phyloP scores from a whole-genome alignment of 2,797 vertebrate species.

The Propithecus deckenii region DNA sequence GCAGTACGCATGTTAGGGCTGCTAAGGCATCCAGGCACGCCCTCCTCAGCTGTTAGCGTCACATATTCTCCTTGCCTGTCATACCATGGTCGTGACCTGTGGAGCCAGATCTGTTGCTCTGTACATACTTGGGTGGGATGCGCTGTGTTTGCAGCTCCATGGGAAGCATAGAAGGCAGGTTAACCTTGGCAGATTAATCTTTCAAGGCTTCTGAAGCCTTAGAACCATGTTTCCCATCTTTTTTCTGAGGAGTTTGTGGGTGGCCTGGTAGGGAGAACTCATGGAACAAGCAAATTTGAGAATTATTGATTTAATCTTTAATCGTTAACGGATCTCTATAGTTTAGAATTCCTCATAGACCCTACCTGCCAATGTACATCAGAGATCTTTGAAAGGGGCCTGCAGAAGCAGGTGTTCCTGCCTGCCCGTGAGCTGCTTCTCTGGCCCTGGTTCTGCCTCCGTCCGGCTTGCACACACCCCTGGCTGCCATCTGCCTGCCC shows the following conservation, averaged over 20 bases:
- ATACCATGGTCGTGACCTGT: fast-evolving
- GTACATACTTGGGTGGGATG: not conserved
- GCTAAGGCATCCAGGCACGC: fast-evolving
- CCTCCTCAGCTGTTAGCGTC: not conserved
- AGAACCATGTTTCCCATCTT: not conserved
- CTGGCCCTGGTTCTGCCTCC: not conserved
- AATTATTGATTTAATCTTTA: not conserved
- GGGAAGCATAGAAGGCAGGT: not conserved
- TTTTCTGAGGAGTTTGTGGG: not conserved
- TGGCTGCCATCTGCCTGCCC: not conserved
- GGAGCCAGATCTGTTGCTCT: too few relatives aligned
- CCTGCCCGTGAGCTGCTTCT: not conserved
- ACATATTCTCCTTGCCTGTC: not conserved
- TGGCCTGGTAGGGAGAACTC: not conserved
- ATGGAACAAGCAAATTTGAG: not conserved
- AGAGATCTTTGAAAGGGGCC: not conserved
- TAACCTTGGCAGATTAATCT: too few relatives aligned
- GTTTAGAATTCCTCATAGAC: not conserved
- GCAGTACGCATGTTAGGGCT: fast-evolving
- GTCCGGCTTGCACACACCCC: not conserved
- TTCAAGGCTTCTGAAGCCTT: not conserved
- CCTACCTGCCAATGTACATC: too few relatives aligned
- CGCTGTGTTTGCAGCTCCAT: fast-evolving
- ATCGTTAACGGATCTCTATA: not conserved
- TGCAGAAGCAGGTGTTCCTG: not conserved